A percentile compares a stretch with the other conserved stretches of the same genome.
These are phyloP conservation scores for Lamellibrachia columna DNA, from an alignment of 2,888 invertebrate genomes.

Conservation along the genomic window DNA sequence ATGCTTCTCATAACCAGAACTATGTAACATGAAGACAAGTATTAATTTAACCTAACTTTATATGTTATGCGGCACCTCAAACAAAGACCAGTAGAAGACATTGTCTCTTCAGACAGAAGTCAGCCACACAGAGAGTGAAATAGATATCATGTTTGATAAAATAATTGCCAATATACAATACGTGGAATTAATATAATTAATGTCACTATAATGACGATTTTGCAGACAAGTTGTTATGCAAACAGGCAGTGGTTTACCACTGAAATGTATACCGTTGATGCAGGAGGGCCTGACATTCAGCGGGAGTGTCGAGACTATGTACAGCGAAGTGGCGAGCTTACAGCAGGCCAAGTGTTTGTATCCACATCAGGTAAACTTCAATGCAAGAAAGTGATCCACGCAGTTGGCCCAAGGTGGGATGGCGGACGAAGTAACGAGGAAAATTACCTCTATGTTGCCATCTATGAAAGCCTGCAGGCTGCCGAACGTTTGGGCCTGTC, in stretches of 20 bases:
- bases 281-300: neutral
- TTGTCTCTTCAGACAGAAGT: too few relatives aligned
- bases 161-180: too few relatives aligned
- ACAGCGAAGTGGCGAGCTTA: conserved; percentile 37
- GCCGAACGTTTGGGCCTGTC: conserved; percentile 32
- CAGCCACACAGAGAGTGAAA: too few relatives aligned
- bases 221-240: neutral
- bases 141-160: too few relatives aligned
- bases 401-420: conserved; percentile 48
- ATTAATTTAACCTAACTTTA: too few relatives aligned
- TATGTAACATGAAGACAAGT: too few relatives aligned
- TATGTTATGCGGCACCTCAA: too few relatives aligned
- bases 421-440: conserved; percentile 42
- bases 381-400: conserved; percentile 45
- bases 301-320: conserved; percentile 44
- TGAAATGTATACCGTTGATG: neutral
- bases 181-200: too few relatives aligned
- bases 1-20: too few relatives aligned
- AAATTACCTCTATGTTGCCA: conserved; percentile 38
- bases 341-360: conserved; percentile 41
- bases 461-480: conserved; percentile 38
- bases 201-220: neutral
- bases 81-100: too few relatives aligned
- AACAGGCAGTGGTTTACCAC: too few relatives aligned
- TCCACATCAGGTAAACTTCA: conserved; percentile 25